Base-by-base conservation (phyloP, 2,888 invertebrate genomes). In the Polyploca ridens region DNA sequence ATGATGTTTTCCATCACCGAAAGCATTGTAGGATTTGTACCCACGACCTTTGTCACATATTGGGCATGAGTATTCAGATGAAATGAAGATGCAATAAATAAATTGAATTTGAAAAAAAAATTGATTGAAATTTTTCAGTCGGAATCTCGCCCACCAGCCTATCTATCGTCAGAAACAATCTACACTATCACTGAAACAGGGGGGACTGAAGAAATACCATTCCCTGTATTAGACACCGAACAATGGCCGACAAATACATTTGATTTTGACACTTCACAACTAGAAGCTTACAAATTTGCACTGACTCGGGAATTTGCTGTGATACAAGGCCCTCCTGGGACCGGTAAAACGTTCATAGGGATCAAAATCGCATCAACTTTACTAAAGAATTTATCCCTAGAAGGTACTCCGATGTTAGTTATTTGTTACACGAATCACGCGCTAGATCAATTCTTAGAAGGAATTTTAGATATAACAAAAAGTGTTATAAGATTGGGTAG, bases 271-370 rank as follows among this genome's bases (percentile, higher is more conserved):
- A 82, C 90, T 7, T 95, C 96, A 0, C 98, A 98, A 87, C 87
- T 94, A 67, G 81, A 86, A 49, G 98, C 98, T 0, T 96, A 95
- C 76, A 93, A 95, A 73, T 94, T 95, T 44, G 97, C 97, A 0
- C 79, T 98, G 3, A 96, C 95, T 0, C 93, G 95, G 77, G 96
- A 97, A 87, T 96, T 98, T 71, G 95, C 95, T 0, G 94, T 98
- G 0, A 97, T 98, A 68, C 98, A 98, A 92, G 98, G 98, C 0
- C 98, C 98, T 0, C 98, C 98, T 0, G 98, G 98, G 3, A 98
- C 98, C 0, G 98, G 98, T 0, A 98, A 98, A 93, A 98, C 98
- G 0, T 97, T 95, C 83, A 86, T 98, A 68, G 98, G 98, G 0
- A 89, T 97, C 41, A 96, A 97, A 94, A 95, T 98, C 27, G 96